phyloP scores from a whole-genome alignment of 2,797 vertebrate genomes.

The Lutjanus campechanus region DNA sequence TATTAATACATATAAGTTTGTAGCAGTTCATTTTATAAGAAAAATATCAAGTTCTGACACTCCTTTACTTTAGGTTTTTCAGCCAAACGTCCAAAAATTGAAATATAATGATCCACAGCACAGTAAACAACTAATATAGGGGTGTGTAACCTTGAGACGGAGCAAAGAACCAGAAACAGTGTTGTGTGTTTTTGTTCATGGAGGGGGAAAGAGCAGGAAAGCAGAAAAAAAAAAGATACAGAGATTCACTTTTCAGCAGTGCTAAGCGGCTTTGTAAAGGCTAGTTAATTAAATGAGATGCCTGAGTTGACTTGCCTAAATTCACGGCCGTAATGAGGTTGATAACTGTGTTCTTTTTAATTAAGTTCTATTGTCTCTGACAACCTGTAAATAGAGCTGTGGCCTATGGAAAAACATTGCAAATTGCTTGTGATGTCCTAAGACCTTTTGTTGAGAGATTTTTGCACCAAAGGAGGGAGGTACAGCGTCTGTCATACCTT shows the following conservation, averaged over 20 bases:
- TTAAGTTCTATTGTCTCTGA: slow-evolving; percentile 73
- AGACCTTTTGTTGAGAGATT: slow-evolving; percentile 38
- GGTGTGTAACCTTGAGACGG: background rate
- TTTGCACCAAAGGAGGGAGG: slow-evolving; percentile 22
- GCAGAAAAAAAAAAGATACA: background rate
- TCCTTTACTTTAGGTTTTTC: background rate
- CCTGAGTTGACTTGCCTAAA: slow-evolving; percentile 66
- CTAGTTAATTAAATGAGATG: slow-evolving; percentile 77
- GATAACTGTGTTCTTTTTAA: slow-evolving; percentile 78
- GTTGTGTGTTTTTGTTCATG: slow-evolving; percentile 2
- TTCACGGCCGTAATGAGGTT: slow-evolving; percentile 66
- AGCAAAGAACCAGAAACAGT: background rate
- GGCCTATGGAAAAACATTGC: slow-evolving; percentile 39
- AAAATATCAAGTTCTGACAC: background rate
- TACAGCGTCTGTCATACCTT: slow-evolving; percentile 30
- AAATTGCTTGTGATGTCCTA: slow-evolving; percentile 55
- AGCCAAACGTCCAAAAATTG: slow-evolving; percentile 14
- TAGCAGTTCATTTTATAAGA: background rate
- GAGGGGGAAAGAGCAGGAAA: background rate
- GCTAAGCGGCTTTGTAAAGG: slow-evolving; percentile 62
- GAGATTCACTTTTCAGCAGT: slow-evolving; percentile 39
- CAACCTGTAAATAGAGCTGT: slow-evolving; percentile 70
- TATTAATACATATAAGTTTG: background rate
- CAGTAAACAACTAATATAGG: background rate
- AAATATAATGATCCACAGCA: slow-evolving; percentile 8